These are phyloP conservation scores for Quadroppia sp. DNA, from an alignment of 2,888 invertebrate genomes.

Conservation along the genomic window DNA sequence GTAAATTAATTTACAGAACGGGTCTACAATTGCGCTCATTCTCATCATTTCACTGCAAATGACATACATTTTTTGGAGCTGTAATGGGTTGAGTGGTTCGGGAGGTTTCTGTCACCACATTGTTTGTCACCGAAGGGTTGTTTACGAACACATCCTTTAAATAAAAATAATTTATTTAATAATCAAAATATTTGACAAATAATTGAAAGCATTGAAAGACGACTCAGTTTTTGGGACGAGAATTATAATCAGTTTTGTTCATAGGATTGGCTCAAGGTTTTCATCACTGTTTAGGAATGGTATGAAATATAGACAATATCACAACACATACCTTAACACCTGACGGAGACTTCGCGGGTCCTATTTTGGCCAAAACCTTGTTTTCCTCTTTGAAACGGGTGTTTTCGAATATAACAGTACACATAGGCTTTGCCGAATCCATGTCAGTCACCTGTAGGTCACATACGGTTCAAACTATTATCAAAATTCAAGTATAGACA, in stretches of 20 bases:
- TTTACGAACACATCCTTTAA: neutral
- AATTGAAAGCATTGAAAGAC: neutral
- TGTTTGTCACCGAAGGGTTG: neutral
- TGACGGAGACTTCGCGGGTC: conserved; percentile 6
- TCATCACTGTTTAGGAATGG: neutral
- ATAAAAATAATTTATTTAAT: neutral
- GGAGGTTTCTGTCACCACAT: conserved; percentile 16
- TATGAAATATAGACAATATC: neutral
- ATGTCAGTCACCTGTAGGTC: neutral
- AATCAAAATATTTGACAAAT: neutral
- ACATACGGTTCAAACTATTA: neutral
- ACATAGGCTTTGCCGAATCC: conserved; percentile 56
- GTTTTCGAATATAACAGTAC: conserved; percentile 85
- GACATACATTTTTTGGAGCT: conserved; percentile 1
- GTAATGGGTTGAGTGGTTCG: neutral
- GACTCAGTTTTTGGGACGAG: conserved; percentile 31
- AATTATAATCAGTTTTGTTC: conserved; percentile 6
- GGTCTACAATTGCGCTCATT: conserved; percentile 22
- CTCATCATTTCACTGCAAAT: neutral
- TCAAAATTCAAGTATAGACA: neutral
- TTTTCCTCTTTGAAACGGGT: conserved; percentile 73
- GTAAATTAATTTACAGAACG: conserved; percentile 5
- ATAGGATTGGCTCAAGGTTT: conserved; percentile 22
- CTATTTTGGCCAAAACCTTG: conserved; percentile 51
- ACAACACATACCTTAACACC: conserved; percentile 5